phyloP scores from a whole-genome alignment of 2,797 vertebrate species.

The Telmatherina bonti region DNA sequence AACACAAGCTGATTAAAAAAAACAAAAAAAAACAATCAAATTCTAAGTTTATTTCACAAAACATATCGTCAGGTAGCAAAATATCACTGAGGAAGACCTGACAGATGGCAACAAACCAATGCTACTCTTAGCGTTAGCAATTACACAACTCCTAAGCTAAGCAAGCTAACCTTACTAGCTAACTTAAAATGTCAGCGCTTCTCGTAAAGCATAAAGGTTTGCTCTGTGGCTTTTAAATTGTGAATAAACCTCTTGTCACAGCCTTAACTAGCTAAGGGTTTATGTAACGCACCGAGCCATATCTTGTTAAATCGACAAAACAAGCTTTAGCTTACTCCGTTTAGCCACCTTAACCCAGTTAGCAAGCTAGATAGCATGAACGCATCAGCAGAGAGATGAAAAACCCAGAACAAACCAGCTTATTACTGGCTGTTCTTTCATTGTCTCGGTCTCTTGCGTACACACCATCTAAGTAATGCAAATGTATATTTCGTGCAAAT shows the following conservation, averaged over 20 bases:
- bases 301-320: slow-evolving; percentile 9
- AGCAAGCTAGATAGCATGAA: slow-evolving; percentile 44
- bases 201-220: neutral
- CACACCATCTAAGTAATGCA: rapidly evolving
- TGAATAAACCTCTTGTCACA: rapidly evolving
- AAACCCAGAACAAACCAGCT: neutral
- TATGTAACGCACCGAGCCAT: neutral
- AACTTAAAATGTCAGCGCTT: neutral
- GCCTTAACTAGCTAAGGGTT: rapidly evolving
- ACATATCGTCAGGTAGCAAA: neutral
- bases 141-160: slow-evolving; percentile 39
- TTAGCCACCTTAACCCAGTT: slow-evolving; percentile 50
- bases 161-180: slow-evolving; percentile 28
- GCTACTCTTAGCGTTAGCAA: slow-evolving; percentile 42
- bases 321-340: slow-evolving; percentile 22
- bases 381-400: slow-evolving; percentile 2
- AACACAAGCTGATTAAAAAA: neutral
- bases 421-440: rapidly evolving
- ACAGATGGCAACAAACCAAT: slow-evolving; percentile 54
- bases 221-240: rapidly evolving
- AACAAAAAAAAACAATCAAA: neutral
- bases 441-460: rapidly evolving
- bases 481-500: neutral
- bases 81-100: slow-evolving; percentile 6
- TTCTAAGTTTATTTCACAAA: neutral